Base-by-base conservation (phyloP, 2,888 invertebrate species). In the Stenchaetothrips biformis region DNA sequence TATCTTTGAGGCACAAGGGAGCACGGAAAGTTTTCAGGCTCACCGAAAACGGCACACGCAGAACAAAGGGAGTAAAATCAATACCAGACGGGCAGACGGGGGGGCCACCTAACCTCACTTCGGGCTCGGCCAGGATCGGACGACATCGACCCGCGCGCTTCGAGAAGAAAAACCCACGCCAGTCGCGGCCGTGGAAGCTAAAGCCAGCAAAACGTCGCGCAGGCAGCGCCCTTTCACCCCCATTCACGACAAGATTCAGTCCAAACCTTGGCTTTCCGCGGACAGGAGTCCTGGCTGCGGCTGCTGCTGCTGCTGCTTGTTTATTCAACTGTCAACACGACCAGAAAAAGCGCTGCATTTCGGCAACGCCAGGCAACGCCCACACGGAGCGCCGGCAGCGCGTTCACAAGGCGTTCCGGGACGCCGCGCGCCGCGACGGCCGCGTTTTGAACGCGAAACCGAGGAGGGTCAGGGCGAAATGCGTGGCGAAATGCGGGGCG, bases 251-350 rank as follows among this genome's bases (percentile, higher is more conserved):
- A 74, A 25, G 9, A 0, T 11, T 11, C 8, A 2, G 21, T 74
- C 67, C 67, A 74, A 74, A 74, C 67, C 67, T 74, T 74, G 7
- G n/a, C n/a, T 74, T 74, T 25, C 11, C 9, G 25, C 25, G 67
- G 9, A 74, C 67, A 25, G 67, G 9, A 25, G 8, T 74, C 67
- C 67, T 25, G 21, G 21, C n/a, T n/a, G n/a, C n/a, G n/a, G 67
- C 9, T 74, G 25, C 21, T 11, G 11, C 21, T 74, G 67, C 9
- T 74, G 25, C 21, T 11, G 11, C 21, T 74, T 74, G 67, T 74
- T 74, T 74, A 74, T 74, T 74, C 67, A 25, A 74, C 67, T 74
- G 67, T 74, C 67, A 74, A 74, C 67, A 74, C 67, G 67, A 1
- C 67, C 67, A 2, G 67, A 25, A 25, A 74, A 74, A 74, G 67